A percentile compares a stretch with the other conserved stretches of the same genome.
Evolutionary conservation across 2,888 invertebrate species (phyloP).

Genomic region (Troides aeacus): DNA sequence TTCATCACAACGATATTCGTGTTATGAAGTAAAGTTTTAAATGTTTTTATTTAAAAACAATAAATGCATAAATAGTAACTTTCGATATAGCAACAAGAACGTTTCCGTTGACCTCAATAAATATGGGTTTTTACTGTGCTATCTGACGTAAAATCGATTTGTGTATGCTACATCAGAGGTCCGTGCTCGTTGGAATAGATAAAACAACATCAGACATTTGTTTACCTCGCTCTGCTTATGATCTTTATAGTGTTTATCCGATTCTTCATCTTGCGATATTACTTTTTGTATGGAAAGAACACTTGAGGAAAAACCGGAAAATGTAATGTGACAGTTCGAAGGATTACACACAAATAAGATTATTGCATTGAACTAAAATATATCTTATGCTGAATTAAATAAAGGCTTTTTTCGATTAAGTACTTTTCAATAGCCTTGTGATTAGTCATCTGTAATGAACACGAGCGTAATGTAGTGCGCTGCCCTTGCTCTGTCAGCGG

Average conservation of each 20-base stretch:
- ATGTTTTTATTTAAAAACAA: too few relatives aligned
- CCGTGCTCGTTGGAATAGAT: background rate
- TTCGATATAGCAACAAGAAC: background rate
- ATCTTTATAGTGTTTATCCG: constrained; percentile 3
- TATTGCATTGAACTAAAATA: background rate
- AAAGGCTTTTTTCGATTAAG: constrained; percentile 7
- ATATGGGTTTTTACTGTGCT: constrained; percentile 15
- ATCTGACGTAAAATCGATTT: constrained; percentile 14
- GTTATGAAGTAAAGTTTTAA: too few relatives aligned
- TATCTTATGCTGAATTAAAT: background rate
- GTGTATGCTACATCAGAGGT: background rate
- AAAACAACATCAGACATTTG: constrained; percentile 10
- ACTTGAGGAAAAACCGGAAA: constrained; percentile 22
- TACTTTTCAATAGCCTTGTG: constrained; percentile 16
- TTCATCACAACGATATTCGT: too few relatives aligned
- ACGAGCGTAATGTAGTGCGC: constrained; percentile 17
- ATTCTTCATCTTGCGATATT: background rate
- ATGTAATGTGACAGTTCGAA: constrained; percentile 24
- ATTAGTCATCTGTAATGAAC: constrained; percentile 14
- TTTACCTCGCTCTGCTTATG: constrained; percentile 3
- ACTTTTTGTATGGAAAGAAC: constrained; percentile 12
- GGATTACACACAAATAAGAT: constrained; percentile 7
- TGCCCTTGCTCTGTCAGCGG: constrained; percentile 23
- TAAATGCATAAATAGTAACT: too few relatives aligned
- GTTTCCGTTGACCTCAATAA: background rate